These are phyloP conservation scores for Aythya baeri DNA, from an alignment of 2,113 vertebrate species.

Conservation along the genomic window DNA sequence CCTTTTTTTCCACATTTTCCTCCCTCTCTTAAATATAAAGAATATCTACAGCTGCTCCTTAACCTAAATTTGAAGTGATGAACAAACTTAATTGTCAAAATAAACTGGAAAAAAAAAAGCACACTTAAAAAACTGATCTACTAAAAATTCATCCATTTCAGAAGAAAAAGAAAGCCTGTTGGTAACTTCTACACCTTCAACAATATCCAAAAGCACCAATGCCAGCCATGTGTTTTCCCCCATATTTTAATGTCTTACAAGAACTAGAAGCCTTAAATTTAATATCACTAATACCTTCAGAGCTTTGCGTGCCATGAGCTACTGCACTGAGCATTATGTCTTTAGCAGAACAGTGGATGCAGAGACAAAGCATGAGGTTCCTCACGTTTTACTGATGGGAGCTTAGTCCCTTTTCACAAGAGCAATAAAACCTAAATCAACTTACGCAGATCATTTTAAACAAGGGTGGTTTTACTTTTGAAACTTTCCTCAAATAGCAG, in stretches of 20 bases:
- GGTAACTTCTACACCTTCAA: not conserved
- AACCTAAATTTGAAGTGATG: not conserved
- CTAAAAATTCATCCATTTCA: not conserved
- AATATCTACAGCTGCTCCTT: not conserved
- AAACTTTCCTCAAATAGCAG: not conserved
- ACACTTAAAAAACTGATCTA: not conserved
- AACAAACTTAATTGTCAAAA: not conserved
- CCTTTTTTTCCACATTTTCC: not conserved
- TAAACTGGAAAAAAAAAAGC: not conserved
- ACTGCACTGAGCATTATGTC: not conserved
- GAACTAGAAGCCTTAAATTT: not conserved
- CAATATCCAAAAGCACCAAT: not conserved
- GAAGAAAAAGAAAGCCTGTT: not conserved
- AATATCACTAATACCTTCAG: not conserved
- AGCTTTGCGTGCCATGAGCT: not conserved
- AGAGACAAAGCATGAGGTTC: not conserved
- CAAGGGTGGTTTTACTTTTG: not conserved
- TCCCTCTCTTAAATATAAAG: not conserved
- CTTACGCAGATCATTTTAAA: rapidly evolving
- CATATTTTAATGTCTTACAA: not conserved
- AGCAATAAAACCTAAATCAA: not conserved
- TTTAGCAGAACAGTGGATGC: not conserved
- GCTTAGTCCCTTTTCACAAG: not conserved
- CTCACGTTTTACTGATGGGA: not conserved
- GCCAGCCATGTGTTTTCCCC: not conserved